These are phyloP conservation scores for Hydrolagus colliei DNA, from an alignment of 2,797 vertebrate species.

Conservation along the genomic window DNA sequence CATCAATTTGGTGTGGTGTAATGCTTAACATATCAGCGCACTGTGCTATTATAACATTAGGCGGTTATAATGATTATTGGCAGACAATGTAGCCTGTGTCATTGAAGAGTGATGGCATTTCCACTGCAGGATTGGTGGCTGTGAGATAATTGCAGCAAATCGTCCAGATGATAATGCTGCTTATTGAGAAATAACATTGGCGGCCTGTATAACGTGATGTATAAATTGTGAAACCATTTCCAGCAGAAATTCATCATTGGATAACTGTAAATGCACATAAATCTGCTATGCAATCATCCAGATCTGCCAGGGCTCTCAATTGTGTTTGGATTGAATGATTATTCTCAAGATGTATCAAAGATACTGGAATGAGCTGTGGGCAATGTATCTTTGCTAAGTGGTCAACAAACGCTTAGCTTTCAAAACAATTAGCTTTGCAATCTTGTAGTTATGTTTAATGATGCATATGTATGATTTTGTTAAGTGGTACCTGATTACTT, in stretches of 20 bases:
- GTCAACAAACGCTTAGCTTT: neutral
- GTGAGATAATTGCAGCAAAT: neutral
- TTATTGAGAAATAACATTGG: neutral
- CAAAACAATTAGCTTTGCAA: neutral
- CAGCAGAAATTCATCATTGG: neutral
- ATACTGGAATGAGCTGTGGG: neutral
- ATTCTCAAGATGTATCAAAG: neutral
- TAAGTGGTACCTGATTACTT: neutral
- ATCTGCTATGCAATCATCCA: neutral
- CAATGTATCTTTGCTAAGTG: neutral
- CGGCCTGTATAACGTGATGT: neutral
- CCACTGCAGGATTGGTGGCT: neutral
- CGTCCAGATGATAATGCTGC: neutral
- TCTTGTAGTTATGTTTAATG: neutral
- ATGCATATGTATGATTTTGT: neutral
- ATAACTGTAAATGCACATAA: neutral
- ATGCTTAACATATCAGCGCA: too few relatives aligned
- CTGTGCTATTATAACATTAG: neutral
- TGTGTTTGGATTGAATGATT: neutral
- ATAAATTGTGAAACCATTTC: neutral
- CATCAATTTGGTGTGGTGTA: neutral
- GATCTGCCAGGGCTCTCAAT: neutral
- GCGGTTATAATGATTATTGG: neutral
- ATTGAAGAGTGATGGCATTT: neutral
- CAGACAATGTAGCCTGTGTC: neutral